phyloP scores from a whole-genome alignment of 2,113 vertebrate genomes.

The Empidonax traillii region DNA sequence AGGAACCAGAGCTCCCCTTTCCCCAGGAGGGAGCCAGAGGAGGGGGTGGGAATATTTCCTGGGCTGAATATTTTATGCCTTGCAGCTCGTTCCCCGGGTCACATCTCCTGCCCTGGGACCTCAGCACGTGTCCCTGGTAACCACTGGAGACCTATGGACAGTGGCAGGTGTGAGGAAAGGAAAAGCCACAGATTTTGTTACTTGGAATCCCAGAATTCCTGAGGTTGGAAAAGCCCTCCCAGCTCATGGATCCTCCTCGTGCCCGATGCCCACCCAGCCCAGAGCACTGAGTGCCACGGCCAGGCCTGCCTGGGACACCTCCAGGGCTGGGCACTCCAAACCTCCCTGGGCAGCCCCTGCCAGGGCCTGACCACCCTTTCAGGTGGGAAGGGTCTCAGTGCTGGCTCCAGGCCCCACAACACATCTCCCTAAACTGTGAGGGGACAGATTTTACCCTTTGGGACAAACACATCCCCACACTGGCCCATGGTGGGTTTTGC shows the following conservation, averaged over 20 bases:
- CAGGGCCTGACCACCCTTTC: background rate
- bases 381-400: background rate
- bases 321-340: background rate
- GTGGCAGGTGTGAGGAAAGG: background rate
- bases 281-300: background rate
- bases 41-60: background rate
- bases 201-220: no score
- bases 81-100: background rate
- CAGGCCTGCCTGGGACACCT: background rate
- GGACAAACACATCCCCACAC: background rate
- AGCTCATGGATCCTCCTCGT: background rate
- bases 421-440: accelerated
- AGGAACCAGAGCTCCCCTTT: background rate
- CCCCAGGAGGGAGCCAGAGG: background rate
- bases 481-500: accelerated
- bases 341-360: background rate
- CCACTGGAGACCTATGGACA: accelerated
- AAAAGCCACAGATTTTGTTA: background rate
- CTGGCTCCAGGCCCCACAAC: background rate
- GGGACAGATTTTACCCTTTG: background rate
- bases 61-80: background rate
- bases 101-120: accelerated
- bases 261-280: background rate
- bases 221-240: background rate
- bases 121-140: background rate